Evolutionary conservation across 2,888 invertebrate species (phyloP).

Genomic region (Agrilus mali): DNA sequence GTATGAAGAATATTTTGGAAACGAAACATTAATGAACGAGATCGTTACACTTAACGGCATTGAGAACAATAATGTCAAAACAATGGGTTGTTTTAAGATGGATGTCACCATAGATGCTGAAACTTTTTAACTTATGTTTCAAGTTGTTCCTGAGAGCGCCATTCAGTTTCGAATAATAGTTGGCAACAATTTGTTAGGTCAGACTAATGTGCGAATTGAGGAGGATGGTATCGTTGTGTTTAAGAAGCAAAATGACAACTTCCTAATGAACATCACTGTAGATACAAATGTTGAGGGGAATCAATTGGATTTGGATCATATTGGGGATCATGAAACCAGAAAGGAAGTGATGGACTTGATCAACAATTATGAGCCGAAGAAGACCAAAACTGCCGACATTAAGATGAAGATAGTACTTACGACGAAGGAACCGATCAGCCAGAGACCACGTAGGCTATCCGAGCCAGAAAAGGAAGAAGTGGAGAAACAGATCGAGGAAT

Average conservation of each 20-base stretch:
- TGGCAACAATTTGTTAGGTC: constrained; percentile 2
- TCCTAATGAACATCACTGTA: neutral
- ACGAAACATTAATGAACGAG: neutral
- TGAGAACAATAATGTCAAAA: constrained; percentile 1
- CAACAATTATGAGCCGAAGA: neutral
- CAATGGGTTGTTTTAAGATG: constrained; percentile 5
- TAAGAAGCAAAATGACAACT: neutral
- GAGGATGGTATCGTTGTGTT: neutral
- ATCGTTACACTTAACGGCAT: constrained; percentile 4
- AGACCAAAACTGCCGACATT: neutral
- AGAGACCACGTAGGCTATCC: too few relatives aligned
- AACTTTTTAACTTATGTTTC: constrained; percentile 1
- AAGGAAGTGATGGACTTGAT: neutral
- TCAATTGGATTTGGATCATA: neutral
- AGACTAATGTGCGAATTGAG: neutral
- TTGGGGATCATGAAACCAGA: neutral
- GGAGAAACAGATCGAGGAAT: constrained; percentile 2
- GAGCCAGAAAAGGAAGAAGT: neutral
- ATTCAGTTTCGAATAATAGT: constrained; percentile 4
- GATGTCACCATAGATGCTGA: neutral
- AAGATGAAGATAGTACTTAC: constrained; percentile 1
- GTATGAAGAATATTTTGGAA: too few relatives aligned
- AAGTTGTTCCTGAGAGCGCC: constrained; percentile 5
- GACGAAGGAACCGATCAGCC: neutral
- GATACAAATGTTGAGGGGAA: neutral